A percentile compares a stretch with the other conserved stretches of the same genome.
Evolutionary conservation across 2,113 vertebrate genomes (phyloP).

Genomic region (Podiceps cristatus): DNA sequence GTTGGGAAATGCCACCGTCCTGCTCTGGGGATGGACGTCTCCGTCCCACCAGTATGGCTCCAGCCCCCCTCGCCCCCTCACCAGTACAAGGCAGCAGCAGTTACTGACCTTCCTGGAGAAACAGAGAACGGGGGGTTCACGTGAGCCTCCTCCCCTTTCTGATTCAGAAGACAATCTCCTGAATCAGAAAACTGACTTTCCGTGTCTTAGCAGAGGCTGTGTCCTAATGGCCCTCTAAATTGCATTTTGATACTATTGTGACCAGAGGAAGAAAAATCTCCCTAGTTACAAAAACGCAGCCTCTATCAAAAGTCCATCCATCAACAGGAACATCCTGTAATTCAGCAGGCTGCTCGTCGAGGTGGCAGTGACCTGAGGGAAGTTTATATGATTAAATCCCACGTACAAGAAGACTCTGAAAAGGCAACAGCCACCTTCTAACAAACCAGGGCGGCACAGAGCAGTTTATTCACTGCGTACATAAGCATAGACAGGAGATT

Average conservation of each 20-base stretch:
- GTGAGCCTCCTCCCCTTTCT: background rate
- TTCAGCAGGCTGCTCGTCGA: background rate
- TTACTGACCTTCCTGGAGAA: background rate
- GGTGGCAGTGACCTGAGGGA: conserved; percentile 3
- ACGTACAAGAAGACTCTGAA: background rate
- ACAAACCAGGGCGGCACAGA: background rate
- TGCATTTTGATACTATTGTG: background rate
- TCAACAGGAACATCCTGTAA: conserved; percentile 2
- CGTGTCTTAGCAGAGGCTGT: background rate
- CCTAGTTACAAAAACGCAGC: background rate
- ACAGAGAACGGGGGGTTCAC: background rate
- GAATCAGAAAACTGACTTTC: background rate
- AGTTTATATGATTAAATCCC: background rate
- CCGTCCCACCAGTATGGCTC: rapidly evolving
- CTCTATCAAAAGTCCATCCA: conserved; percentile 36
- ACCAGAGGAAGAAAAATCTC: conserved; percentile 25
- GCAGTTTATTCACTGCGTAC: background rate
- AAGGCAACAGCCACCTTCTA: background rate
- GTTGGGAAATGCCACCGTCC: background rate
- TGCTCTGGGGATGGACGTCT: background rate
- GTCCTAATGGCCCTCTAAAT: conserved; percentile 19
- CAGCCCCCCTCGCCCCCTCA: background rate
- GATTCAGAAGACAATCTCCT: background rate
- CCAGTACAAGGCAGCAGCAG: background rate
- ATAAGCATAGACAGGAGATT: background rate